Evolutionary conservation across 35 echinoderm and acorn worm genomes (phyloP).

Genomic region (Chiridota heheva): DNA sequence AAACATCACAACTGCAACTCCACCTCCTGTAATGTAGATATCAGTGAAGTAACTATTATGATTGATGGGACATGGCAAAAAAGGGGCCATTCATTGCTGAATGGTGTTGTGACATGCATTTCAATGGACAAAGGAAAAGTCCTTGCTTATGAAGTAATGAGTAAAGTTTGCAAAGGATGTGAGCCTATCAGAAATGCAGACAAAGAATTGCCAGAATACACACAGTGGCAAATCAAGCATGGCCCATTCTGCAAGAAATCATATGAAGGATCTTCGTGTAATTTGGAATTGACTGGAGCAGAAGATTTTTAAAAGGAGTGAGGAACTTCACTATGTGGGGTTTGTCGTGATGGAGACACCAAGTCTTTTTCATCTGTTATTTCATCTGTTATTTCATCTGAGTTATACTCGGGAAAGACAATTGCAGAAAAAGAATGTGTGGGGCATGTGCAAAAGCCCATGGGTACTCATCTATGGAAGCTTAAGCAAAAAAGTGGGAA

Average conservation of each 20-base stretch:
- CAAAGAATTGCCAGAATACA: too few relatives aligned
- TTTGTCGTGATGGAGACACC: constrained; percentile 47
- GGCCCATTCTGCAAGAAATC: background rate
- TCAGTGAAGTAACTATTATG: constrained; percentile 21
- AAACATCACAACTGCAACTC: too few relatives aligned
- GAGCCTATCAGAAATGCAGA: background rate
- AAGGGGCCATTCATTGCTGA: constrained; percentile 35
- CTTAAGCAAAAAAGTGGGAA: background rate
- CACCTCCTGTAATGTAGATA: too few relatives aligned
- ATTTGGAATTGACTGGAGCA: background rate
- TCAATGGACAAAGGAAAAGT: constrained; percentile 35
- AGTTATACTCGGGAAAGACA: constrained; percentile 7
- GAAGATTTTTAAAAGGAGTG: background rate
- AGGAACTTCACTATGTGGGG: background rate
- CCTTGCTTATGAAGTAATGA: constrained; percentile 14
- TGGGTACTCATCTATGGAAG: background rate
- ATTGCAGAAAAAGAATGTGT: constrained; percentile 47
- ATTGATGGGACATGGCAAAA: constrained; percentile 50
- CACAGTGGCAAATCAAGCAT: background rate
- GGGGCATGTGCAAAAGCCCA: constrained; percentile 43
- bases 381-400: background rate
- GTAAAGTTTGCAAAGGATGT: background rate
- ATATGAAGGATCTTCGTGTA: background rate
- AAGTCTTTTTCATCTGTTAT: too few relatives aligned
- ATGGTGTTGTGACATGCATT: constrained; percentile 32